Base-by-base conservation (phyloP, 2,888 invertebrate species). In the Cordilura impudica region DNA sequence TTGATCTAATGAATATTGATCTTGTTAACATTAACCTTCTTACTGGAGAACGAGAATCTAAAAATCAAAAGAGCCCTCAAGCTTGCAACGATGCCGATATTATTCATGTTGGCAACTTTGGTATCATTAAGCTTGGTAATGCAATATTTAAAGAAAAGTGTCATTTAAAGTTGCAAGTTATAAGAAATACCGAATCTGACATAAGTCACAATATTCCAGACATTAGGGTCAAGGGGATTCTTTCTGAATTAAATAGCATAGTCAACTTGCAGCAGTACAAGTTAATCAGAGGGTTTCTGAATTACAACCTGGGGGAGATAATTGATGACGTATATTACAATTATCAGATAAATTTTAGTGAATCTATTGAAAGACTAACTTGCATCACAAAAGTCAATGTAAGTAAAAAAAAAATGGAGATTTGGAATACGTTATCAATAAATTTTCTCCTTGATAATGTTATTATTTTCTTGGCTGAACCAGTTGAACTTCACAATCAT, bases 261-360 rank as follows among this genome's bases (percentile, higher is more conserved):
- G 89, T 98, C 72, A 95, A 97, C 90, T 92, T 95, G 58, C 92
- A 93, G 58, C 97, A 98, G 89, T 98, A 97, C 90, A 94, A 95
- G 88, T 91, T 98, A 47, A 93, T 98, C 65, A 93, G 96, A 77
- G 98, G 97, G 16, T 92, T 98, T 75, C 91, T 98, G 6, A 93
- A 94, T 2, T 95, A 96, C 90, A 98, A 98, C 91, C 93, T 98
- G 81, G 97, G 96, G 1, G 98, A 98, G 89, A 92, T 93, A 83
- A 92, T 95, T 12, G 94, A 95, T 81, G 93, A 94, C 83, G 91
- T 94, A 54, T 90, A 89, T 66, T 81, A 80, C 56, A 86, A 84
- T 39, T 87, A 86, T 53, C 81, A 85, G 4, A 84, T 83, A 51
- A 88, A 86, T 66, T 56, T 85, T 18, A 82, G 83, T 6, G 84